phyloP scores from a whole-genome alignment of 2,113 vertebrate species.

The Dicrurus megarhynchus region DNA sequence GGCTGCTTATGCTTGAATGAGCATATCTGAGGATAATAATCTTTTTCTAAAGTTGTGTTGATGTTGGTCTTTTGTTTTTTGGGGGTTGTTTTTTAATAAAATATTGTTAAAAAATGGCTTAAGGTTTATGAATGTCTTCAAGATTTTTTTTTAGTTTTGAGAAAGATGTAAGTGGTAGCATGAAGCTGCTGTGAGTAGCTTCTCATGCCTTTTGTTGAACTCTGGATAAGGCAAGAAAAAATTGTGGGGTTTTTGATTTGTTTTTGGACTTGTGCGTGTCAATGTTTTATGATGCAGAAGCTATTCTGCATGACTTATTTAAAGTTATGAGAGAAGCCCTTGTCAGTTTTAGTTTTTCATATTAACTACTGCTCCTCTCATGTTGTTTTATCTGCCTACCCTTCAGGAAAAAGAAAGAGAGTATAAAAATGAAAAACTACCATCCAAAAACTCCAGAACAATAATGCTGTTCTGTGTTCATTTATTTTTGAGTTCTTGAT shows the following conservation, averaged over 20 bases:
- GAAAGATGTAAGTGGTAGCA: neutral
- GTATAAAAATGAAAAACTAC: neutral
- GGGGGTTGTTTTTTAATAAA: neutral
- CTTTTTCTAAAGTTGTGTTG: neutral
- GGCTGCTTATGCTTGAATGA: neutral
- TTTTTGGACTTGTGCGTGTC: neutral
- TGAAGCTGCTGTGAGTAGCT: neutral
- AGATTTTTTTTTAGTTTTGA: neutral
- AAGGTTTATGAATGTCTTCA: neutral
- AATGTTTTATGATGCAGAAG: neutral
- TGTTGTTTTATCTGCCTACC: neutral
- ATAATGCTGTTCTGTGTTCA: neutral
- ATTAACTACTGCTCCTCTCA: neutral
- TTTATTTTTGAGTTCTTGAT: neutral
- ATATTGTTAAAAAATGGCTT: neutral
- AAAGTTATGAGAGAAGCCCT: neutral
- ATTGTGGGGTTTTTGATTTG: neutral
- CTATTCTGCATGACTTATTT: slow-evolving; percentile 28
- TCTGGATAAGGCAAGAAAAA: neutral
- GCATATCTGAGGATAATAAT: too few species aligned
- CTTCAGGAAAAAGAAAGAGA: neutral
- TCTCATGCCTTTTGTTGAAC: neutral
- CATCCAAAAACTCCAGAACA: neutral
- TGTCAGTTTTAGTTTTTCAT: slow-evolving; percentile 26
- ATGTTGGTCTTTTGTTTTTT: neutral